These are phyloP conservation scores for Amblyopsis hoosieri DNA, from an alignment of 2,797 vertebrate species.

Conservation along the genomic window DNA sequence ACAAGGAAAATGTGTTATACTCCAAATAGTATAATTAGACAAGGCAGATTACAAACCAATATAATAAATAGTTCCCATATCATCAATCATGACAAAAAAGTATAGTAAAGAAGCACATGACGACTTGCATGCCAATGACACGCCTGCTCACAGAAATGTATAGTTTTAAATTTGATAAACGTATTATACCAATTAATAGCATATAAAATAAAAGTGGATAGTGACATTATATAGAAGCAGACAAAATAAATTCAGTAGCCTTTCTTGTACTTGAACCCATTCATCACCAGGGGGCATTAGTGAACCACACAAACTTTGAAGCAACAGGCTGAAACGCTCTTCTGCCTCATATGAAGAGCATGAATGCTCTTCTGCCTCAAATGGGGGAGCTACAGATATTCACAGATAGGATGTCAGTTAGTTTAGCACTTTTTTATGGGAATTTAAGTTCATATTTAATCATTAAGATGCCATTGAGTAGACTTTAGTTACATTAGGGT, in stretches of 20 bases:
- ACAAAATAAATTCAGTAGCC: slow-evolving; percentile 17
- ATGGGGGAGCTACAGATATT: neutral
- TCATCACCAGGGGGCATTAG: slow-evolving; percentile 71
- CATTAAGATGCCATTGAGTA: slow-evolving; percentile 3
- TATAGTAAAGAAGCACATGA: neutral
- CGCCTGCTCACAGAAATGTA: neutral
- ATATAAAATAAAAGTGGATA: slow-evolving; percentile 5
- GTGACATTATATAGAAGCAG: slow-evolving; percentile 4
- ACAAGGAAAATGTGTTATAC: slow-evolving; percentile 2
- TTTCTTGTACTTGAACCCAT: slow-evolving; percentile 44
- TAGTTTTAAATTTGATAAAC: no score
- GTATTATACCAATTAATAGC: no score
- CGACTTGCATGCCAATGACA: neutral
- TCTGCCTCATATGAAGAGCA: no score
- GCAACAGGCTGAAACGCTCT: slow-evolving; percentile 12
- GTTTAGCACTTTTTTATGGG: slow-evolving; percentile 7
- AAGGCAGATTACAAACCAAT: neutral
- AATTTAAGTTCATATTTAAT: slow-evolving; percentile 26
- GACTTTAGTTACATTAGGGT: slow-evolving; percentile 15
- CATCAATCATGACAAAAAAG: neutral
- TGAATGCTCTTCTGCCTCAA: neutral
- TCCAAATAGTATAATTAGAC: slow-evolving; percentile 1
- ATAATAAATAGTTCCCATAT: neutral
- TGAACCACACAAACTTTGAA: slow-evolving; percentile 44
- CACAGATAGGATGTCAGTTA: slow-evolving; percentile 1